Percentiles rank a stretch among this genome's conserved stretches.
Conservation (phyloP, 2,797 vertebrate genomes). For the Gorsachius magnificus region DNA sequence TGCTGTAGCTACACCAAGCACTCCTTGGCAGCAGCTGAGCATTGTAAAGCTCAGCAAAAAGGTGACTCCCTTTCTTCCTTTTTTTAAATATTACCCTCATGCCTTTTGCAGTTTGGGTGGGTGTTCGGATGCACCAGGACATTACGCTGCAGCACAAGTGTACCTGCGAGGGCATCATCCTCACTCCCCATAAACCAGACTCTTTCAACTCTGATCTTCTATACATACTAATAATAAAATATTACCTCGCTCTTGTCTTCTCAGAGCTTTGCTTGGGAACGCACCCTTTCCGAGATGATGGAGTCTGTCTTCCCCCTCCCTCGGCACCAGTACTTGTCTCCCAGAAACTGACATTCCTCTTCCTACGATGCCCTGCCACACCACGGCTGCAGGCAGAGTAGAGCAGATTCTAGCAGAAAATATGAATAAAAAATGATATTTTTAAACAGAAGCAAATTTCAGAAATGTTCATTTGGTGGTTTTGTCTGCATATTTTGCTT, state of each 20-base stretch:
- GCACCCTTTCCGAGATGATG: neutral
- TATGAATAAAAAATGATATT: neutral
- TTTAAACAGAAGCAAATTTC: neutral
- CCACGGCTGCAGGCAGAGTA: neutral
- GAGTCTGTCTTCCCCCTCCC: neutral
- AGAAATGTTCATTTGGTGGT: neutral
- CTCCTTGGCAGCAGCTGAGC: neutral
- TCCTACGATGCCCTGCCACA: neutral
- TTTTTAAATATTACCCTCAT: fast-evolving
- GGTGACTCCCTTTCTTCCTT: neutral
- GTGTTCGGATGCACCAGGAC: neutral
- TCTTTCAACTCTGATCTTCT: neutral
- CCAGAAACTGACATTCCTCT: neutral
- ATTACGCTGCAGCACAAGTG: neutral
- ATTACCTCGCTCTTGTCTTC: neutral
- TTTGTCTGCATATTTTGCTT: neutral
- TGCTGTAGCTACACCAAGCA: neutral
- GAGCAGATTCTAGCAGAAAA: neutral
- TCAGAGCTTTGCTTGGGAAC: neutral
- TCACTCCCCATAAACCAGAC: neutral
- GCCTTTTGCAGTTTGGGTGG: neutral
- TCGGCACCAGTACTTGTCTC: neutral
- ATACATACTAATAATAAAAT: neutral
- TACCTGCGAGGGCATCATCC: neutral
- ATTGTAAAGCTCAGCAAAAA: neutral